Evolutionary conservation across 2,888 invertebrate species (phyloP), one percentile per base, ranked within the genome.

Genomic region (Frankliniella fusca): DNA sequence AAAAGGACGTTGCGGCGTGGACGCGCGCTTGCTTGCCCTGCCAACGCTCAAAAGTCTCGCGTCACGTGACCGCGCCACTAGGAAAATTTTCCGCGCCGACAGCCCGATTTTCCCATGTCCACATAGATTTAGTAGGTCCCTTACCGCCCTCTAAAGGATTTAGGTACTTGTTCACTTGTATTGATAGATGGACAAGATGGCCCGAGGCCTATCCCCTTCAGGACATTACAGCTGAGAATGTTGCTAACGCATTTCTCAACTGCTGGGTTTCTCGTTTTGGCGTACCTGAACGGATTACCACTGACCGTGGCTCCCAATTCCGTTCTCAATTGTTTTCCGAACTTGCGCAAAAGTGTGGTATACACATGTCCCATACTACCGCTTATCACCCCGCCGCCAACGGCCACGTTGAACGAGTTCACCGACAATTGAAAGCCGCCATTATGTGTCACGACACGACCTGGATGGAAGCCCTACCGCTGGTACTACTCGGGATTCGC

Each of bases 211-310:
- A 85, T 18, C 88, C 88, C 0, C 80, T 88, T 0, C 20, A 48
- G 0, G 86, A 88, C 82, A 87, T 87, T n/a, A 87, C 87, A 0
- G 88, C 88, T 0, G 87, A 86, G 82, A 87, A 87, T 0, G 86
- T 87, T 2, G 87, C 87, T 0, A 81, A 83, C n/a, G 86, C 87
- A 3, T 85, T 89, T 10, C 82, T 86, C 27, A 70, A 81, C 0
- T 84, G 84, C 0, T 90, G 89, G 89, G 86, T 90, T 2, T 82
- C 88, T 0, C 84, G 88, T 15, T 89, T 86, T 82, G 89, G 89
- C 0, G 85, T 86, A 15, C 89, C 89, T 5, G 28, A 49, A 0
- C 82, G 50, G 8, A 84, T 87, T 11, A 87, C 87, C 0, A 87
- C 87, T 15, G 88, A 88, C 85, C 86, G 86, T 84, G 87, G 88